Evolutionary conservation across 2,797 vertebrate genomes (phyloP).

Genomic region (Pelobates cultripes): DNA sequence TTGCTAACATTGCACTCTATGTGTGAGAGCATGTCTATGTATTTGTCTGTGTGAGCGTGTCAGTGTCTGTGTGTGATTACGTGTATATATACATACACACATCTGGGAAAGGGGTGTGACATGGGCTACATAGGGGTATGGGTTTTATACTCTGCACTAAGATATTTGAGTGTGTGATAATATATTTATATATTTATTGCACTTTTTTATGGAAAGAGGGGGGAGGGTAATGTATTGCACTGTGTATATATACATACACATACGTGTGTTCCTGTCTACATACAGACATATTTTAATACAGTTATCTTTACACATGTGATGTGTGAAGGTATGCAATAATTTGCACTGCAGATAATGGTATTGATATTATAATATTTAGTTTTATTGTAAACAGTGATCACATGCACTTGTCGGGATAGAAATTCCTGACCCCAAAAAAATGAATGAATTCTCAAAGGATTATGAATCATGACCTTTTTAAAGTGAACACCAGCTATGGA

Average conservation of each 20-base stretch:
- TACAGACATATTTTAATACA: slow-evolving; percentile 21
- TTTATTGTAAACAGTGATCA: background rate
- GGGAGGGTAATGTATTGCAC: slow-evolving; percentile 20
- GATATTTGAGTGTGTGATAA: slow-evolving; percentile 48
- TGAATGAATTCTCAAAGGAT: background rate
- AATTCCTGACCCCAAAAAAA: background rate
- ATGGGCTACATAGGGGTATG: slow-evolving; percentile 33
- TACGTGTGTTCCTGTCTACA: slow-evolving; percentile 34
- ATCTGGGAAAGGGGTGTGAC: slow-evolving; percentile 3
- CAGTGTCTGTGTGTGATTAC: background rate
- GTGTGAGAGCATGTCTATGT: slow-evolving; percentile 35
- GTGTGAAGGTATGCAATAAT: slow-evolving; percentile 42
- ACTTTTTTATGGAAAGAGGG: slow-evolving; percentile 37
- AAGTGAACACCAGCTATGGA: background rate
- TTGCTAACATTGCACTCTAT: slow-evolving; percentile 50
- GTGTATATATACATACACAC: slow-evolving; percentile 39
- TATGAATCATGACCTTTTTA: too few relatives aligned
- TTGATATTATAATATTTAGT: background rate
- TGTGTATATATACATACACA: slow-evolving; percentile 49
- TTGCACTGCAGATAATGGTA: slow-evolving; percentile 37
- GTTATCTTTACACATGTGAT: slow-evolving; percentile 22
- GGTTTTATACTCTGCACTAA: slow-evolving; percentile 49
- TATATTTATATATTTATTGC: slow-evolving; percentile 53
- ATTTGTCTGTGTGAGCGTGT: slow-evolving; percentile 24
- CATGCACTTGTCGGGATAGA: background rate